Conservation (phyloP, 2,888 invertebrate species). For the Acronicta psi region DNA sequence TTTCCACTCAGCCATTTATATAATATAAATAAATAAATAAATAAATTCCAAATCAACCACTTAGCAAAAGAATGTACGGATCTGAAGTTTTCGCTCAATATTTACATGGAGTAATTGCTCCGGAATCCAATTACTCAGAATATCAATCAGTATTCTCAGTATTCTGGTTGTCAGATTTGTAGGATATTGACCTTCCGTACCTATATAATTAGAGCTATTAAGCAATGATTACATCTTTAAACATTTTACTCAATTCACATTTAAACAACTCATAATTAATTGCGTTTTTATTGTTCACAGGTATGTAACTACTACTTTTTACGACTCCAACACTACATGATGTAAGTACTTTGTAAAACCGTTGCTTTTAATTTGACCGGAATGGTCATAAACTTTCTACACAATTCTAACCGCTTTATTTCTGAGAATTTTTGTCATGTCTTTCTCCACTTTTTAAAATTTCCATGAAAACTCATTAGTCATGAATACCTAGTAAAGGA, state of each 20-base stretch:
- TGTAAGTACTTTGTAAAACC: slow-evolving; percentile 46
- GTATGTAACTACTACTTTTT: slow-evolving; percentile 44
- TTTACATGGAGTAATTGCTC: too few relatives aligned
- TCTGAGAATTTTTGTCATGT: slow-evolving; percentile 41
- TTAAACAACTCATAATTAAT: slow-evolving; percentile 20
- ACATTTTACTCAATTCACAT: slow-evolving; percentile 18
- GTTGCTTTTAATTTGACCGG: slow-evolving; percentile 34
- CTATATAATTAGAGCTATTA: too few relatives aligned
- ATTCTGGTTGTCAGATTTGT: too few relatives aligned
- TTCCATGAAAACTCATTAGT: slow-evolving; percentile 37
- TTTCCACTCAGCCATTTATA: too few relatives aligned
- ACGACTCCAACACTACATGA: slow-evolving; percentile 22
- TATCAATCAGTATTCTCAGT: too few relatives aligned
- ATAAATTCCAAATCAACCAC: too few relatives aligned
- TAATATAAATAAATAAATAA: too few relatives aligned
- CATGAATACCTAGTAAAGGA: slow-evolving; percentile 30
- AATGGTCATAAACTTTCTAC: slow-evolving; percentile 50
- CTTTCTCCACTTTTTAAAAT: slow-evolving; percentile 32
- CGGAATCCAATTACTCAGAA: too few relatives aligned
- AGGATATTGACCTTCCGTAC: too few relatives aligned
- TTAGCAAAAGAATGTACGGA: too few relatives aligned
- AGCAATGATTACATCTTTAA: too few relatives aligned
- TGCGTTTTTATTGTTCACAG: slow-evolving; percentile 55
- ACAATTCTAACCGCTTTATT: slow-evolving; percentile 32
- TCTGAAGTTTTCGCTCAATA: too few relatives aligned